phyloP scores from a whole-genome alignment of 92 coral and sea anemone genomes.

The Phenganax stokvisi region DNA sequence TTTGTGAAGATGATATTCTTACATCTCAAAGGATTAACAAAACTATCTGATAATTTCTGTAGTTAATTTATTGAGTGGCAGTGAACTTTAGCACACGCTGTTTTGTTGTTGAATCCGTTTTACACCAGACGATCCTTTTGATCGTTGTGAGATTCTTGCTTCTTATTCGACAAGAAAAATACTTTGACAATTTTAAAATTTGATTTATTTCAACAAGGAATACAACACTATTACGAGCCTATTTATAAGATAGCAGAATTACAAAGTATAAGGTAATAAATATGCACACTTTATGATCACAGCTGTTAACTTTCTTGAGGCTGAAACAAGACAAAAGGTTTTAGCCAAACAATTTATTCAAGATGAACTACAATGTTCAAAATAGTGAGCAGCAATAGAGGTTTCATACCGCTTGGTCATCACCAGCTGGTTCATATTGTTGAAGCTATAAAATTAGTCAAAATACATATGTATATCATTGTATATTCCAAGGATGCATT shows the following conservation, averaged over 20 bases:
- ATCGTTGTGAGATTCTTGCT: too few relatives aligned
- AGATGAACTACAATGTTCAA: neutral
- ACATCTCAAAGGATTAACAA: neutral
- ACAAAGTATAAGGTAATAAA: neutral
- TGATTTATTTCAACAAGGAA: too few relatives aligned
- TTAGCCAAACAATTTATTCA: neutral
- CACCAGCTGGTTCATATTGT: conserved; percentile 71
- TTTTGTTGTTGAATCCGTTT: too few relatives aligned
- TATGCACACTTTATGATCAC: neutral
- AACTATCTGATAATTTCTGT: neutral
- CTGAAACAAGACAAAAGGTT: neutral
- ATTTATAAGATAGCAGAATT: neutral
- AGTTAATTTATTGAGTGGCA: neutral
- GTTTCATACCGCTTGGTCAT: conserved; percentile 54
- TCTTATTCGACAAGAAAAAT: too few relatives aligned
- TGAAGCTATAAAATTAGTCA: conserved; percentile 56
- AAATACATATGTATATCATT: neutral
- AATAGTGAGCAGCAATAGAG: neutral
- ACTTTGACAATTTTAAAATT: too few relatives aligned
- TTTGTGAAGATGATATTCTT: neutral
- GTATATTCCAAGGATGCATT: too few relatives aligned
- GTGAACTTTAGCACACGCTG: too few relatives aligned
- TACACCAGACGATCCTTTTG: too few relatives aligned
- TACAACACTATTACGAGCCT: too few relatives aligned
- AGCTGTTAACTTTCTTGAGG: conserved; percentile 2